Evolutionary conservation across 2,113 vertebrate genomes (phyloP), one percentile per base, ranked within the genome.

Genomic region (Melanotaenia duboulayi): DNA sequence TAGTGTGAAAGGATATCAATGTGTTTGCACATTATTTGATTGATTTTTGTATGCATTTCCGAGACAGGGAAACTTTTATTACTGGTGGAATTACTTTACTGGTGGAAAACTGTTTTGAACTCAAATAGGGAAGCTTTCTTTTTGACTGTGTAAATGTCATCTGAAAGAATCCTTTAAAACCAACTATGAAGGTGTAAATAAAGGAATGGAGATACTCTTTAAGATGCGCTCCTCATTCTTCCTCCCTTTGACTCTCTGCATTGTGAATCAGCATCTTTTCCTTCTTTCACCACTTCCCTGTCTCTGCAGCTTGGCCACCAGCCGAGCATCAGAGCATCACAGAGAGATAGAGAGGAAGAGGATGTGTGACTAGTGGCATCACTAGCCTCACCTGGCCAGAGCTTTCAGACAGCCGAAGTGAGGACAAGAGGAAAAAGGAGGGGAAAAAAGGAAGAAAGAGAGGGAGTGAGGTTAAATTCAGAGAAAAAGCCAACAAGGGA

Each of bases 221-320:
- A 19, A 69, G 24, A 44, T 63, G 40, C 65, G 37, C 37, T 42
- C 20, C 39, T 69, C 48, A 39, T 44, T 63, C 49, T 11, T 61
- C 42, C 55, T 51, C 32, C 32, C 32, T 35, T 7, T 9, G 8
- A 35, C 50, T 22, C 65, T 74, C 84, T 79, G 77, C 85, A 82
- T 63, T 77, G 87, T 91, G 90, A 93, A 86, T 93, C 91, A 91
- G 90, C 90, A 90, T 80, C 81, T 91, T 90, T 89, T 82, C 49
- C 24, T 70, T 80, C 67, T 62, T 68, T 77, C 56, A 24, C 63
- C 37, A 0, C 67, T 48, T 62, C 44, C 22, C 35, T 19, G 69
- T 75, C 24, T 71, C 79, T 80, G 85, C 84, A 90, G 84, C 62
- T 71, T 81, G 78, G 82, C 71, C 61, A 28, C 61, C n/a, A 9